Percentiles rank a stretch among this genome's conserved stretches.
phyloP scores from a whole-genome alignment of 2,888 invertebrate species.

The Agrilus cyanescens region DNA sequence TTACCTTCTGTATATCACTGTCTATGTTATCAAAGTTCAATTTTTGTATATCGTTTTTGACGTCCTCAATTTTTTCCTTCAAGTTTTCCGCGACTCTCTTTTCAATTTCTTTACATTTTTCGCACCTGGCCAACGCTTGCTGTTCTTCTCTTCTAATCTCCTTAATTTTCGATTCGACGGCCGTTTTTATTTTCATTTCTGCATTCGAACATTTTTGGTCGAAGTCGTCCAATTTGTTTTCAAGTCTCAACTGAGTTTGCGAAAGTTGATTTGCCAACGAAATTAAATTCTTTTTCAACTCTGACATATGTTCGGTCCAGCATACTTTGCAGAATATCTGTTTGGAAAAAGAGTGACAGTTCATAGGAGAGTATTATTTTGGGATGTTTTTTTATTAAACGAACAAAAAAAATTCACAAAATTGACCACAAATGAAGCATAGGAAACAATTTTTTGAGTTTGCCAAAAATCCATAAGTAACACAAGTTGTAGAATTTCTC shows the following conservation, averaged over 20 bases:
- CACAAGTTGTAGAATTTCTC: too few species aligned
- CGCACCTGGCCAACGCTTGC: constrained; percentile 35
- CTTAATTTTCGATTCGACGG: constrained; percentile 42
- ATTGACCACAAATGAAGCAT: neutral
- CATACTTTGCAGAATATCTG: constrained; percentile 50
- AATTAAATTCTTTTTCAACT: constrained; percentile 44
- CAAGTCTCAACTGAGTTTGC: constrained; percentile 39
- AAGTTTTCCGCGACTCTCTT: constrained; percentile 39
- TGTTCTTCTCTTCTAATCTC: constrained; percentile 38
- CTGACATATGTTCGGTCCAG: constrained; percentile 47
- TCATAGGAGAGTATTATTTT: too few species aligned
- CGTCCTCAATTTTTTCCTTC: constrained; percentile 36
- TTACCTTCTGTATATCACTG: constrained; percentile 38
- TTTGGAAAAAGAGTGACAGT: constrained; percentile 13
- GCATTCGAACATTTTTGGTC: constrained; percentile 45
- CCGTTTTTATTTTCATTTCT: constrained; percentile 39
- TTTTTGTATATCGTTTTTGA: constrained; percentile 34
- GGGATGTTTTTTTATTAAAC: too few species aligned
- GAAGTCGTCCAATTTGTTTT: constrained; percentile 45
- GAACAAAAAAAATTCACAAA: neutral
- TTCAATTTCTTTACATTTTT: constrained; percentile 35
- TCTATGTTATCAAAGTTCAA: constrained; percentile 23
- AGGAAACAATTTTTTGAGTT: neutral
- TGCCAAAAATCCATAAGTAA: neutral
- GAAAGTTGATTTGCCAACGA: constrained; percentile 45